Evolutionary conservation across 2,797 vertebrate species (phyloP).

Genomic region (Chaetodon trifasciatus): DNA sequence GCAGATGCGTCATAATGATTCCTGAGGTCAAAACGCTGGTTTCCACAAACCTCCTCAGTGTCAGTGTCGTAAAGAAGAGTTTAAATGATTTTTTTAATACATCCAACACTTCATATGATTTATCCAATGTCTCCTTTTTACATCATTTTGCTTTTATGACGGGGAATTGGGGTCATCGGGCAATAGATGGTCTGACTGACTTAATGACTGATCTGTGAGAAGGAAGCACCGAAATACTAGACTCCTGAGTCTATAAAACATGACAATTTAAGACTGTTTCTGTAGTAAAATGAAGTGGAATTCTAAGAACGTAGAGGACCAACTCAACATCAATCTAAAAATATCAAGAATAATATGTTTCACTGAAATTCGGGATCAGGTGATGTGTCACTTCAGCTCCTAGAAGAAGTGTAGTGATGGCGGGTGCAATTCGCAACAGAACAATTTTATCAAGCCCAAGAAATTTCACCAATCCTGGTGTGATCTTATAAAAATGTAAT

Average conservation of each 20-base stretch:
- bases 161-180: slow-evolving; percentile 46
- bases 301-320: slow-evolving; percentile 21
- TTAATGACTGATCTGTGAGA: slow-evolving; percentile 48
- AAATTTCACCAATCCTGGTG: too few relatives aligned
- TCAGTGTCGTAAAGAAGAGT: slow-evolving; percentile 6
- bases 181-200: slow-evolving; percentile 43
- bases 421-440: too few relatives aligned
- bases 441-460: too few relatives aligned
- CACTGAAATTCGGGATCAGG: background rate
- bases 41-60: background rate
- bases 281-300: slow-evolving; percentile 43
- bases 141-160: slow-evolving; percentile 47
- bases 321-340: slow-evolving; percentile 27
- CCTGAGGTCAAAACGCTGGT: slow-evolving; percentile 12
- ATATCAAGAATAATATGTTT: slow-evolving; percentile 5
- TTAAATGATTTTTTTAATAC: slow-evolving; percentile 39
- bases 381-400: background rate
- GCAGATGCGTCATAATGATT: slow-evolving; percentile 8
- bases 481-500: background rate
- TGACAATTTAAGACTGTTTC: slow-evolving; percentile 19
- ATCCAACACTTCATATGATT: background rate
- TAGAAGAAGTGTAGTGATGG: too few relatives aligned
- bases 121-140: slow-evolving; percentile 34
- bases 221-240: slow-evolving; percentile 47
- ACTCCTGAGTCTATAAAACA: slow-evolving; percentile 49